Base-by-base conservation (phyloP, 2,797 vertebrate genomes). In the Enteromius argenteus region DNA sequence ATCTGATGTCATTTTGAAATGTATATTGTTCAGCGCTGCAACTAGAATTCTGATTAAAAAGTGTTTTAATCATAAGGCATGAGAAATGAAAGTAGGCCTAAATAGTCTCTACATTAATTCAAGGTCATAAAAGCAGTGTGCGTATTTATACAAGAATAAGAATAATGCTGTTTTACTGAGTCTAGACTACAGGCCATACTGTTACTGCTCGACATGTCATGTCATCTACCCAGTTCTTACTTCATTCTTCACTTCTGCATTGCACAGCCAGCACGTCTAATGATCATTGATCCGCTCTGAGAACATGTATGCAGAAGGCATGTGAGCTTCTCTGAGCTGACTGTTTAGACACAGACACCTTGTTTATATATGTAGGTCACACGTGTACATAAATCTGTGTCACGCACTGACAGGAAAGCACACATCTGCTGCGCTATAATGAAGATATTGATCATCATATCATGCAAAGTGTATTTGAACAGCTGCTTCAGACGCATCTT, bases 401-500 rank as follows among this genome's bases (percentile, higher is more conserved):
- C 78, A 35, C 71, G n/a, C 58, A 80, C 86, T 87, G 64, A 85
- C 80, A 85, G 62, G 79, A 37, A 62, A 67, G 62, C 30, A 11
- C 85, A 74, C 84, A 79, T 87, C 83, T 67, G 37, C 83, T 75
- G 32, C 69, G 69, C 79, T 85, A 79, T 87, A 81, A 85, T 87
- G 80, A 86, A 86, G 51, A 32, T 86, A 86, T 90, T 84, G 86
- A 90, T 86, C 75, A 86, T 79, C 71, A 77, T 88, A 90, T 87
- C 80, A 56, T 58, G 37, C 49, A 83, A 76, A 74, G 82, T 81
- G 79, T 94, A 93, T 96, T 95, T 94, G 92, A 96, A 96, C 97
- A 99, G 97, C 97, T 99, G 97, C 96, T 91, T 87, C 84, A 53
- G 86, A 90, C 85, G 15, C 89, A 88, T 90, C 94, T 97, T 97